phyloP scores from a whole-genome alignment of 2,888 invertebrate species.

The Chrysotoxum bicinctum region DNA sequence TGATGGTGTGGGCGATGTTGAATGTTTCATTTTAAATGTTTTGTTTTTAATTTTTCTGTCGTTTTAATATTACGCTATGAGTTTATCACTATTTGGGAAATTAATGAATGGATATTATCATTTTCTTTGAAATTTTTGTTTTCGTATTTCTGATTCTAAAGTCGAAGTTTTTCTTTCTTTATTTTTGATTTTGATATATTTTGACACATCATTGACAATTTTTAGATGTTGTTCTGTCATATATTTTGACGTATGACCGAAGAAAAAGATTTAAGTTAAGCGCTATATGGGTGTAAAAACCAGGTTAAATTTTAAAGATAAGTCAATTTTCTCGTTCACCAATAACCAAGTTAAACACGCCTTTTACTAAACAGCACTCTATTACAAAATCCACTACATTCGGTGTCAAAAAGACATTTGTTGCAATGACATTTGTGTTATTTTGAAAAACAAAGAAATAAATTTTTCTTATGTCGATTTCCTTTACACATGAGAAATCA shows the following conservation, averaged over 20 bases:
- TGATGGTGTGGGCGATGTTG: conserved; percentile 85
- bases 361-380: too few relatives aligned
- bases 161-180: conserved; percentile 3
- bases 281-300: not conserved
- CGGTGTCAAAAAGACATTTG: too few relatives aligned
- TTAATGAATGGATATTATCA: conserved; percentile 33
- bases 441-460: too few relatives aligned
- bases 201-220: conserved; percentile 66
- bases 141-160: not conserved
- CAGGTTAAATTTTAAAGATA: too few relatives aligned
- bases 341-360: too few relatives aligned
- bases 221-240: conserved; percentile 3
- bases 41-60: not conserved
- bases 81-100: not conserved
- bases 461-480: too few relatives aligned
- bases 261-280: not conserved
- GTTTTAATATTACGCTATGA: not conserved
- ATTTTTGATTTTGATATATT: conserved; percentile 47
- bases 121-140: conserved; percentile 38
- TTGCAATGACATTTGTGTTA: too few relatives aligned
- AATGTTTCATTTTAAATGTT: conserved; percentile 83
- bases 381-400: too few relatives aligned
- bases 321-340: too few relatives aligned
- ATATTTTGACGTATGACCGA: not conserved
- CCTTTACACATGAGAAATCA: too few relatives aligned